Evolutionary conservation across 2,888 invertebrate species (phyloP).

Genomic region (Caenorhabditis parvicauda): DNA sequence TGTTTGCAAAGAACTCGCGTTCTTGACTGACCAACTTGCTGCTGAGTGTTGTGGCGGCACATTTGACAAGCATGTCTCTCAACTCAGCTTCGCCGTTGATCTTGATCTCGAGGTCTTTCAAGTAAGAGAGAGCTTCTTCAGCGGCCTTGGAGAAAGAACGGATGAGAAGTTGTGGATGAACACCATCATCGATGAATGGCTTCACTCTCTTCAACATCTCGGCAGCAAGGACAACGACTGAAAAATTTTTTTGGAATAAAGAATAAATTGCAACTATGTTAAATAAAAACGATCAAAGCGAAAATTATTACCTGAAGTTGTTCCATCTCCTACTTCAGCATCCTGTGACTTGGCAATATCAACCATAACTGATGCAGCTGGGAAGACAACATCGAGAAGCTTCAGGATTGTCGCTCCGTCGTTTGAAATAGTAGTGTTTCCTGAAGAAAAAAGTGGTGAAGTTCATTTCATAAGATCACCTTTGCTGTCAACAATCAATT

Average conservation of each 20-base stretch:
- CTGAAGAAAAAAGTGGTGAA: conserved; percentile 51
- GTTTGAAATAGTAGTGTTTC: conserved; percentile 92
- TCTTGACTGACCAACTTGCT: conserved; percentile 89
- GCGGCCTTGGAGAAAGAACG: conserved; percentile 82
- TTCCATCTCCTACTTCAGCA: conserved; percentile 83
- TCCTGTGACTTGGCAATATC: conserved; percentile 95
- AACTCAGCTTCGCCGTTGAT: conserved; percentile 63
- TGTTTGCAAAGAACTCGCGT: conserved; percentile 88
- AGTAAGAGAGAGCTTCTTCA: conserved; percentile 75
- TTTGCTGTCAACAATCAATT: conserved; percentile 84
- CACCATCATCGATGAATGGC: conserved; percentile 90
- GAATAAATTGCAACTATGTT: background rate
- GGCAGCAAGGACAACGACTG: conserved; percentile 89
- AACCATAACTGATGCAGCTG: conserved; percentile 93
- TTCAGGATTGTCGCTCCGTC: conserved; percentile 99
- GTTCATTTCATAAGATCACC: conserved; percentile 16
- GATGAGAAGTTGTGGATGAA: conserved; percentile 89
- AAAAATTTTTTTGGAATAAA: conserved; percentile 61
- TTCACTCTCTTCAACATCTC: conserved; percentile 92
- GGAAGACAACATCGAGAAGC: conserved; percentile 93
- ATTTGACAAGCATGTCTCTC: conserved; percentile 70
- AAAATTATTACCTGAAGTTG: conserved; percentile 70
- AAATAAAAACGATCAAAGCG: background rate
- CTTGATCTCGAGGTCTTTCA: conserved; percentile 77
- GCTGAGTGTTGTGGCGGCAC: conserved; percentile 92